Percentiles rank a stretch among this genome's conserved stretches.
phyloP scores from a whole-genome alignment of 2,113 vertebrate genomes.

The Bos taurus region ARS-UCD2.0 NC_037349.1:33392001-33392500 shows the following conservation, averaged over 20 bases:
- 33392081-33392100: neutral
- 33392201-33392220: neutral
- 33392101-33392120: constrained; percentile 10
- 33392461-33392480: neutral
- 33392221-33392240: neutral
- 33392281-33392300: neutral
- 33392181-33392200: neutral
- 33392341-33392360: neutral
- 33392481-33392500: neutral
- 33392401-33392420: constrained; percentile 27
- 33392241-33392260: neutral
- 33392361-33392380: constrained; percentile 21
- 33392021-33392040: neutral
- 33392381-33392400: neutral
- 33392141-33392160: neutral
- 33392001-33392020: neutral
- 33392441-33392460: neutral
- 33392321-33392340: constrained; percentile 4
- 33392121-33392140: neutral
- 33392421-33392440: neutral
- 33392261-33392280: neutral
- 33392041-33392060: neutral
- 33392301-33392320: neutral
- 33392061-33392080: neutral
- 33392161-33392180: neutral